Percentiles rank a stretch among this genome's conserved stretches.
phyloP scores from a whole-genome alignment of 1,140 invertebrate species.

The Drosophila mojavensis region DNA sequence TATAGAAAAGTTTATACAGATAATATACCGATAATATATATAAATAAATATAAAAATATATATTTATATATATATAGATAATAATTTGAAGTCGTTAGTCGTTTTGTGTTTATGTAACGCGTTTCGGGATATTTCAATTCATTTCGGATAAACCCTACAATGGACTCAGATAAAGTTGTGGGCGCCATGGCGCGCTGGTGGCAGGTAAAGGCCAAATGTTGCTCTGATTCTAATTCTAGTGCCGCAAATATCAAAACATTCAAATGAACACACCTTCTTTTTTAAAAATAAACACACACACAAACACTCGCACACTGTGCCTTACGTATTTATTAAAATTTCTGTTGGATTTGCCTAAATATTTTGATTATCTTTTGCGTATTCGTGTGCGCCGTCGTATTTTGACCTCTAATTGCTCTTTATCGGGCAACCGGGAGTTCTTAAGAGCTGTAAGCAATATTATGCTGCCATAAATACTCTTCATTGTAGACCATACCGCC shows the following conservation, averaged over 20 bases:
- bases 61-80: conserved; percentile 36
- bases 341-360: background rate
- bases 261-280: conserved; percentile 27
- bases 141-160: conserved; percentile 30
- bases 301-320: background rate
- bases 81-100: conserved; percentile 28
- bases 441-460: background rate
- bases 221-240: background rate
- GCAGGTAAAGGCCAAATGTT: conserved; percentile 70
- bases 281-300: conserved; percentile 15
- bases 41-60: too few species aligned
- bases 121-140: conserved; percentile 13
- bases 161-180: conserved; percentile 83
- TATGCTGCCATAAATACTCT: background rate
- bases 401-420: background rate
- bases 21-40: too few species aligned
- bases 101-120: conserved; percentile 62
- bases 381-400: background rate
- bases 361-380: too few species aligned
- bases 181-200: conserved; percentile 84
- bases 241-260: background rate
- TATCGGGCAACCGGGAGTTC: background rate
- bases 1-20: conserved; percentile 13
- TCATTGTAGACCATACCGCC: background rate
- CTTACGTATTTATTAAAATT: background rate